Evolutionary conservation across 2,113 vertebrate species (phyloP), one percentile per base, ranked within the genome.

Genomic region (Clarias macrocephalus): DNA sequence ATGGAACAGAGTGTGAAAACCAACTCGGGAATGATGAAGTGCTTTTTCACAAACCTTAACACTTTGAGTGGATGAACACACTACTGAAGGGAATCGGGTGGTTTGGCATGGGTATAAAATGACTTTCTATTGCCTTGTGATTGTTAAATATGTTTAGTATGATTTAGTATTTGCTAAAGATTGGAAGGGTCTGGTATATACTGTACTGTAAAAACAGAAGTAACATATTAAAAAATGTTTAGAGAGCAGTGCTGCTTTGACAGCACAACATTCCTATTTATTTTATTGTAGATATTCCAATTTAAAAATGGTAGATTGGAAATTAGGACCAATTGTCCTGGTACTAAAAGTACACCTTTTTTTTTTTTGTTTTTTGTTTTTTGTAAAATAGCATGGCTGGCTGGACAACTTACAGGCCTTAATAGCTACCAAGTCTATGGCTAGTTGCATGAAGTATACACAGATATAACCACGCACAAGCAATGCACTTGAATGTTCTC

Each of bases 31-130:
- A n/a, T n/a, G n/a, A 97, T 96, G 93, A 96, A 95, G 95, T 96
- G 95, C 95, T 95, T 94, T 95, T 96, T 95, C 95, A 96, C 95
- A 96, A 94, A 96, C 96, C 97, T 98, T 97, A 98, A 95, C 97
- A 97, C 97, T 96, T 96, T 94, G 92, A 92, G 91, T 93, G 93
- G 95, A 97, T 96, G 96, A 97, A 96, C 96, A 96, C 96, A 95
- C 95, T 95, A 93, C 95, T 89, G 65, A 79, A 91, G 92, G 92
- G 93, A 93, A 30, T 28, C 52, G 33, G 19, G 16, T 77, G 72
- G 37, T 60, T 52, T 85, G 54, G 59, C 52, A 63, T 30, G n/a
- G 25, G 48, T 54, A 76, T 16, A 54, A 76, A 48, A 12, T 75
- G 19, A 48, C 37, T 48, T 48, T 5, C 11, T 48, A 23, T 23